Percentiles rank a stretch among this genome's conserved stretches.
These are phyloP conservation scores for Albula glossodonta DNA, from an alignment of 2,113 vertebrate genomes.

Conservation along the genomic window DNA sequence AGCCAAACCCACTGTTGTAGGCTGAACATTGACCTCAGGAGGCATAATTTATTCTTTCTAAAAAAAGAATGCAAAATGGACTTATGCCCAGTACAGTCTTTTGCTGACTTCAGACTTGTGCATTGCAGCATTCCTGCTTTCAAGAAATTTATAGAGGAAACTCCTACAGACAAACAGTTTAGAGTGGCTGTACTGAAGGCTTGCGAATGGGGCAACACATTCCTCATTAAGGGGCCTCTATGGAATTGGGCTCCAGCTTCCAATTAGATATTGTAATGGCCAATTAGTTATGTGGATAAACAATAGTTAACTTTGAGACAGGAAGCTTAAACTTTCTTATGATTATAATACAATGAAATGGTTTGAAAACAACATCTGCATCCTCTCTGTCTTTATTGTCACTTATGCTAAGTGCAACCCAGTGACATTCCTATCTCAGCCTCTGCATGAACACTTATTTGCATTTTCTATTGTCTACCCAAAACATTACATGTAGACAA, in stretches of 20 bases:
- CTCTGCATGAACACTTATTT: constrained; percentile 38
- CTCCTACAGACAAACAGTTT: constrained; percentile 34
- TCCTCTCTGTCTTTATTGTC: not conserved
- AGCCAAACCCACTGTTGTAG: constrained; percentile 44
- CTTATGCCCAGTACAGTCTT: constrained; percentile 39
- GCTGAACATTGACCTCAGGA: constrained; percentile 53
- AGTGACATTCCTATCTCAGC: constrained; percentile 41
- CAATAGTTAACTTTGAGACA: not conserved
- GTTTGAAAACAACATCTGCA: too few species aligned
- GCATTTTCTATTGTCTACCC: constrained; percentile 38
- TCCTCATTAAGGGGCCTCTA: not conserved
- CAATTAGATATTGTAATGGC: constrained; percentile 48
- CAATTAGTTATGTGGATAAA: not conserved
- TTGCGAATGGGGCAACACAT: not conserved
- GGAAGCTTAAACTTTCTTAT: too few species aligned
- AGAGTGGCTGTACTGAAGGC: constrained; percentile 5
- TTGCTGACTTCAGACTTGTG: constrained; percentile 53
- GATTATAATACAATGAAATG: too few species aligned
- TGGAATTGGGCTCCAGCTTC: constrained; percentile 39
- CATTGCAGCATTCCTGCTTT: constrained; percentile 16
- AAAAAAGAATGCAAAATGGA: constrained; percentile 54
- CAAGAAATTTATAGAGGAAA: constrained; percentile 16
- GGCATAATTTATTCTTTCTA: constrained; percentile 53
- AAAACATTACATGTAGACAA: constrained; percentile 20
- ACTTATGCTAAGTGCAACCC: not conserved